Evolutionary conservation across 2,888 invertebrate genomes (phyloP), one percentile per base, ranked within the genome.

Genomic region (Geotrupes spiniger): DNA sequence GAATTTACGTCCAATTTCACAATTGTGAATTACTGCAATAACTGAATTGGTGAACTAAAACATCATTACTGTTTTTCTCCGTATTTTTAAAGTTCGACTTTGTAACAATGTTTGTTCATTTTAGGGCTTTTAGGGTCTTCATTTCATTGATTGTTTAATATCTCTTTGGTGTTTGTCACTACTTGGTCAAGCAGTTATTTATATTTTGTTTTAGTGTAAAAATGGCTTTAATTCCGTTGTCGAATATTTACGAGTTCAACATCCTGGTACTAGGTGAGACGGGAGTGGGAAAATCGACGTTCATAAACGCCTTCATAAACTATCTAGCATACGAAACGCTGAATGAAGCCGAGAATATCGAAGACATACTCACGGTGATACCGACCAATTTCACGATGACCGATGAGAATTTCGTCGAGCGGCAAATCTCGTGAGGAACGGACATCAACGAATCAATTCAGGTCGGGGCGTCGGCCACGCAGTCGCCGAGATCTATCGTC

Each of bases 221-320:
- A 21, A 21, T 21, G 21, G 21, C 21, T 4, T 6, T n/a, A n/a
- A n/a, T n/a, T n/a, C n/a, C n/a, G 21, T 6, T 4, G 6, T 21
- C 3, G 3, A 6, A 21, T 4, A 10, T 14, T 9, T 12, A 33
- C 12, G 14, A 33, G n/a, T 33, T 33, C 37, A 67, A 58, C 21
- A 52, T 58, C n/a, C 28, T 57, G 9, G 27, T 57, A 8, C n/a
- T 57, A 2, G 57, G 57, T 12, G 57, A 53, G 42, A 53, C 48
- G 5, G 53, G 53, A 1, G 55, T 54, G 3, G 57, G 57, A 15
- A 57, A 57, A 45, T 57, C 58, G 0, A 56, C 58, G 1, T 58
- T 58, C 36, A 56, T 58, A n/a, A 54, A 54, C 27, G 52, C 48
- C 4, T 54, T 54, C 45, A 15, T 36, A 14, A 54, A 54, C 39